Conservation (phyloP, 2,888 invertebrate genomes). For the Leptinotarsa haldemani region DNA sequence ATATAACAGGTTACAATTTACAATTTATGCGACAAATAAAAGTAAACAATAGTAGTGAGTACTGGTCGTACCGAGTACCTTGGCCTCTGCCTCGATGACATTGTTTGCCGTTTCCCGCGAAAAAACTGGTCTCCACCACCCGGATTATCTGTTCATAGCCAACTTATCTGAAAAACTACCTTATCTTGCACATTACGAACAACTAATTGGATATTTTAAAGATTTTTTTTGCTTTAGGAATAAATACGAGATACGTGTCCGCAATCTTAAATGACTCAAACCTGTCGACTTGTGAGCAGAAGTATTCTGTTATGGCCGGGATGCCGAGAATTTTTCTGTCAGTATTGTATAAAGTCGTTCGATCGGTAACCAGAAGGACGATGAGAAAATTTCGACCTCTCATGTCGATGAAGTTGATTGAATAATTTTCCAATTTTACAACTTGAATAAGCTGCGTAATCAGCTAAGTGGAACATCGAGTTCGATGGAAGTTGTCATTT, state of each 20-base stretch:
- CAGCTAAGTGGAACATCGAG: not conserved
- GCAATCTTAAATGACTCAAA: slow-evolving; percentile 57
- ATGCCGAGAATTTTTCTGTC: slow-evolving; percentile 49
- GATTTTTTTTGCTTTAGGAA: slow-evolving; percentile 60
- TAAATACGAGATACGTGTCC: slow-evolving; percentile 60
- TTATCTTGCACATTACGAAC: slow-evolving; percentile 62
- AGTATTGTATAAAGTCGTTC: slow-evolving; percentile 50
- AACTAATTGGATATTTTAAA: slow-evolving; percentile 63
- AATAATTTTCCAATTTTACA: slow-evolving; percentile 32
- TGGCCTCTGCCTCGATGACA: slow-evolving; percentile 59
- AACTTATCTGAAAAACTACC: slow-evolving; percentile 58
- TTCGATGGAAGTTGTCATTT: not conserved
- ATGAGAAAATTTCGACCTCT: slow-evolving; percentile 36
- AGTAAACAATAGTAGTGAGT: slow-evolving; percentile 65
- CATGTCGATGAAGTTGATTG: slow-evolving; percentile 33
- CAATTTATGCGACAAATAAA: slow-evolving; percentile 65
- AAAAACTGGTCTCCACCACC: slow-evolving; percentile 63
- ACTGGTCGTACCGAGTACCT: slow-evolving; percentile 62
- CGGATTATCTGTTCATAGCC: slow-evolving; percentile 60
- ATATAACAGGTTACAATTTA: slow-evolving; percentile 65
- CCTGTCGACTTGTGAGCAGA: slow-evolving; percentile 50
- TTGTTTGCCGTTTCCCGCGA: slow-evolving; percentile 63
- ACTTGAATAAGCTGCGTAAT: slow-evolving; percentile 8
- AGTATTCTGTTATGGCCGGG: slow-evolving; percentile 49
- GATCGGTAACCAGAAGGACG: slow-evolving; percentile 32